Evolutionary conservation across 1,140 invertebrate species (phyloP), one percentile per base, ranked within the genome.

Genomic region (Caenorhabditis remanei): DNA sequence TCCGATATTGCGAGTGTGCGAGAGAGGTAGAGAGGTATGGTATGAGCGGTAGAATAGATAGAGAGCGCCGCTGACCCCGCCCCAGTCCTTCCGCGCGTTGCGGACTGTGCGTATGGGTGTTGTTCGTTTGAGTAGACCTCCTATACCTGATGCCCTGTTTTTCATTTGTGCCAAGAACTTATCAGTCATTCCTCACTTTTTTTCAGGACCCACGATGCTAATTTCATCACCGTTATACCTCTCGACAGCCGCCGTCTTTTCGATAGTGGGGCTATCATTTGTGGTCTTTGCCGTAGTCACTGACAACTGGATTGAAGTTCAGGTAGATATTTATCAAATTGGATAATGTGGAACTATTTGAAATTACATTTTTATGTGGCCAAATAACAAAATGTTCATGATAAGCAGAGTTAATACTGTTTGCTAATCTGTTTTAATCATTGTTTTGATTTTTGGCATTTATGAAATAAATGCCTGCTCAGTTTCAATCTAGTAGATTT

Each of bases 271-370:
- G 41, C 32, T 88, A 16, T 46, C 16, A 8, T 14, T 53, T 16
- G 65, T 88, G 14, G 14, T 48, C 41, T 11, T 85, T 21, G 75
- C 87, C 6, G n/a, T 79, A 4, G 3, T 82, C 40, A 56, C 87
- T 56, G 67, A 84, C 13, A 88, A 85, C 40, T 88, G 87, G 87
- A 50, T 83, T 16, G 87, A 88, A 85, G 24, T 53, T 65, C 83
- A 85, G 65, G 87, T 88, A 40, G 14, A 75, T 63, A 4, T 50
- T 61, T 83, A 53, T 53, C 13, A 8, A 8, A 11, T 53, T 8
- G 50, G 50, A 8, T 53, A 53, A 53, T 53, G 1, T 4, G 8
- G 50, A 50, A 50, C 8, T 50, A 50, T 13, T 4, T 16, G 14
- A 50, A 0, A 1, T 50, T 4, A 50, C 9, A 16, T 2, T 32